phyloP scores from a whole-genome alignment of 2,888 invertebrate genomes.

The Tenodera sinensis region DNA sequence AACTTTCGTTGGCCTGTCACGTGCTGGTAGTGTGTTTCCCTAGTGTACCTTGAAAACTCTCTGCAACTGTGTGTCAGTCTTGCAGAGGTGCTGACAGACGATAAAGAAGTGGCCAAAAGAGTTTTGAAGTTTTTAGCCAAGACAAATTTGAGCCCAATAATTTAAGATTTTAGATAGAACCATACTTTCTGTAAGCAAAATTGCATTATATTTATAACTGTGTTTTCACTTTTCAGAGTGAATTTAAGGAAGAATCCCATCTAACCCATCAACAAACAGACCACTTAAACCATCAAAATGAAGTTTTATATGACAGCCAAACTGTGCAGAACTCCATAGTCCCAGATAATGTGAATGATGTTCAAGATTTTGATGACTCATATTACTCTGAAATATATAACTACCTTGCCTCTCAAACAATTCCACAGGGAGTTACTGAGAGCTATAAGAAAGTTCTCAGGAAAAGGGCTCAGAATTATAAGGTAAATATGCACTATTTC shows the following conservation, averaged over 20 bases:
- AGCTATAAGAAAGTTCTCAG: slow-evolving; percentile 33
- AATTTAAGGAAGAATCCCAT: background rate
- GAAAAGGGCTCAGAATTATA: slow-evolving; percentile 34
- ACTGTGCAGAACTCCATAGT: background rate
- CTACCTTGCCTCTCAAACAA: slow-evolving; percentile 29
- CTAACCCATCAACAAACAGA: background rate
- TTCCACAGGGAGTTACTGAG: slow-evolving; percentile 32
- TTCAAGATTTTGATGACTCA: background rate
- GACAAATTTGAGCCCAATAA: too few relatives aligned
- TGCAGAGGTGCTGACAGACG: too few relatives aligned
- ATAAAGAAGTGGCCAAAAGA: too few relatives aligned
- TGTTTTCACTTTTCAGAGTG: background rate
- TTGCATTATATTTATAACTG: background rate
- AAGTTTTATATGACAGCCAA: background rate
- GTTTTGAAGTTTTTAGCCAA: too few relatives aligned
- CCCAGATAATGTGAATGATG: background rate
- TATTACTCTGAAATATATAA: slow-evolving; percentile 35
- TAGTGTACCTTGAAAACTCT: too few relatives aligned
- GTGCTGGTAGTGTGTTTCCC: too few relatives aligned
- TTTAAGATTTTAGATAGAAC: too few relatives aligned
- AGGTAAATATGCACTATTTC: slow-evolving; percentile 26
- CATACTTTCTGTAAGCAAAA: background rate
- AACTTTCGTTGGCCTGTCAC: too few relatives aligned
- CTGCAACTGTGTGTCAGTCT: too few relatives aligned
- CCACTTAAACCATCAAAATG: background rate